Percentiles rank a stretch among this genome's conserved stretches.
Evolutionary conservation across 2,113 vertebrate genomes (phyloP).

Genomic region (Callaeas wilsoni): DNA sequence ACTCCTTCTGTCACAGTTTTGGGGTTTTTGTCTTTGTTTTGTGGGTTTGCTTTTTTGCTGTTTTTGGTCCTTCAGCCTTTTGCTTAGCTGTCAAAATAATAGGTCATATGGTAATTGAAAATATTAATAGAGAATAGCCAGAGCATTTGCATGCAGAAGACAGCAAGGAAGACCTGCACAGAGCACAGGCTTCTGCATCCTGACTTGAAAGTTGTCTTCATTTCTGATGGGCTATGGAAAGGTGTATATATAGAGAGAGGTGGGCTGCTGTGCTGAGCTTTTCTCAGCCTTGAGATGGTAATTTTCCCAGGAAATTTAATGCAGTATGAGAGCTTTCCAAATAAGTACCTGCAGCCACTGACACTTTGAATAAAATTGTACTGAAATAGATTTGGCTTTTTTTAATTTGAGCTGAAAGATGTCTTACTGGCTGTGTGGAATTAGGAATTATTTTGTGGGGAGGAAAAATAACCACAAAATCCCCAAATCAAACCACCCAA

Average conservation of each 20-base stretch:
- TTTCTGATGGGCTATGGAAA: neutral
- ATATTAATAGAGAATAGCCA: neutral
- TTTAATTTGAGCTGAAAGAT: neutral
- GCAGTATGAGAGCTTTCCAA: neutral
- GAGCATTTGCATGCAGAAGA: neutral
- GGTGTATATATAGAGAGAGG: neutral
- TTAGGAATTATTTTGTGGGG: neutral
- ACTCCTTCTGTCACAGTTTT: neutral
- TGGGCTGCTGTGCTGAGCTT: neutral
- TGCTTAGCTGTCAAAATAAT: neutral
- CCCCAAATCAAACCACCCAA: neutral
- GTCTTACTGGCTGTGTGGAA: neutral
- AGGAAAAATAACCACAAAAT: neutral
- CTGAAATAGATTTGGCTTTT: neutral
- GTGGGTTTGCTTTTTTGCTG: rapidly evolving
- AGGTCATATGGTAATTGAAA: neutral
- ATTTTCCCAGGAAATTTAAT: neutral
- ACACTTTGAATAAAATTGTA: neutral
- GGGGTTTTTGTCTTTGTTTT: neutral
- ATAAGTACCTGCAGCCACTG: neutral
- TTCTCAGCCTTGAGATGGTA: neutral
- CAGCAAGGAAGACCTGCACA: neutral
- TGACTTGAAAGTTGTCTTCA: neutral
- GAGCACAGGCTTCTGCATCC: neutral
- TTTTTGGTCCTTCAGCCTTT: neutral